A percentile compares a stretch with the other conserved stretches of the same genome.
phyloP scores from a whole-genome alignment of 2,797 vertebrate genomes.

The Acrocephalus scirpaceus region DNA sequence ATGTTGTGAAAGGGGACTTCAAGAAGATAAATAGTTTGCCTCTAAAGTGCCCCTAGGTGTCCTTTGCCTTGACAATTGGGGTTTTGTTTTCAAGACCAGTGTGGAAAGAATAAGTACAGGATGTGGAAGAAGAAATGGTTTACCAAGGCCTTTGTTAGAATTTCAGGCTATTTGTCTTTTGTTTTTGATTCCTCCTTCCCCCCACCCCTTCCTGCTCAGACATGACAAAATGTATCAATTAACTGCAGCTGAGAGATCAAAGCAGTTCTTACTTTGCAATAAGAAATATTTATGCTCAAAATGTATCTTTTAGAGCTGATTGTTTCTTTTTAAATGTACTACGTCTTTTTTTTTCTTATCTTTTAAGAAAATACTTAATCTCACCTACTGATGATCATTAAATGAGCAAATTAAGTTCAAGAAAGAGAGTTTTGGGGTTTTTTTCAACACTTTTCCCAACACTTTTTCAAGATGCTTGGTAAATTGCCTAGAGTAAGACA shows the following conservation, averaged over 20 bases:
- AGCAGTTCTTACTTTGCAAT: background rate
- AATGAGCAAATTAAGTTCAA: background rate
- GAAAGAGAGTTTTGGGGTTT: background rate
- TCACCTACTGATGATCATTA: background rate
- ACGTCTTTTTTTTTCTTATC: background rate
- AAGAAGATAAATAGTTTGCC: conserved; percentile 8
- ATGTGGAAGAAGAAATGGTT: background rate
- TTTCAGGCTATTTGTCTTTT: background rate
- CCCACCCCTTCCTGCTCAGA: background rate
- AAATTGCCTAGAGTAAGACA: background rate
- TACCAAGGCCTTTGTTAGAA: conserved; percentile 1
- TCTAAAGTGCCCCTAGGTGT: background rate
- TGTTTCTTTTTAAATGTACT: background rate
- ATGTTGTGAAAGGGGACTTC: conserved; percentile 8
- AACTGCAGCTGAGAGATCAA: conserved; percentile 7
- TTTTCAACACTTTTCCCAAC: background rate
- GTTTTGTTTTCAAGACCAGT: conserved; percentile 7
- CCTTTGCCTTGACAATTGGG: background rate
- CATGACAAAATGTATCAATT: conserved; percentile 12
- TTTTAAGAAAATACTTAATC: background rate
- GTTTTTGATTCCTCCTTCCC: background rate
- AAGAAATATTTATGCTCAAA: background rate
- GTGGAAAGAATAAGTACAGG: background rate
- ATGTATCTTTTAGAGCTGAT: background rate
- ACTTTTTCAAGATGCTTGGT: background rate